Percentiles rank a stretch among this genome's conserved stretches.
phyloP scores from a whole-genome alignment of 2,113 vertebrate species.

The Apeltes quadracus region DNA sequence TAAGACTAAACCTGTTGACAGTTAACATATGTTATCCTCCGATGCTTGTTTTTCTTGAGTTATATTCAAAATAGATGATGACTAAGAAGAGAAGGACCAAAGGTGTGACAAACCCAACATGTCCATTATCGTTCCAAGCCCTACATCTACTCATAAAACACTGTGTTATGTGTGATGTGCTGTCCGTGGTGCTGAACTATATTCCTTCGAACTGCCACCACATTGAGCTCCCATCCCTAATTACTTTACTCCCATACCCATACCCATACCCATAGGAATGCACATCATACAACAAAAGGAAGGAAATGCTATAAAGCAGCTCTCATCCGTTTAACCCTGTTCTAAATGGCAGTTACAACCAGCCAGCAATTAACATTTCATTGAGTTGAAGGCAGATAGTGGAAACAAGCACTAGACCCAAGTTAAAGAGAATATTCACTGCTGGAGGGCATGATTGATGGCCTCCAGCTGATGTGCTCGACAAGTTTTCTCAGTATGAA shows the following conservation, averaged over 20 bases:
- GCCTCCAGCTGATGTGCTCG: constrained; percentile 46
- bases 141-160: not conserved
- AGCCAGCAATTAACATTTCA: constrained; percentile 23
- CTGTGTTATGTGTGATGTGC: constrained; percentile 21
- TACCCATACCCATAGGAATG: constrained; percentile 52
- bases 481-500: constrained; percentile 33
- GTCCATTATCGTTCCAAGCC: not conserved
- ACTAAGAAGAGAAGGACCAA: not conserved
- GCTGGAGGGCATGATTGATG: constrained; percentile 40
- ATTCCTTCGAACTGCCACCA: constrained; percentile 7
- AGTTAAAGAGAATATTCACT: constrained; percentile 54
- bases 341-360: constrained; percentile 26
- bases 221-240: constrained; percentile 21
- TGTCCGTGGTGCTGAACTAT: constrained; percentile 80
- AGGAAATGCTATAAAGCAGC: constrained; percentile 20
- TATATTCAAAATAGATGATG: not conserved
- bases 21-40: not conserved
- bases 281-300: constrained; percentile 47
- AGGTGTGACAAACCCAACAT: not conserved
- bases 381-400: constrained; percentile 41
- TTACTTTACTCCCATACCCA: constrained; percentile 44
- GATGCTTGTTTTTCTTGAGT: not conserved
- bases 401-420: constrained; percentile 33
- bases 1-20: not conserved
- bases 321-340: constrained; percentile 32